Percentiles rank a stretch among this genome's conserved stretches.
These are phyloP conservation scores for Synergus umbraculus DNA, from an alignment of 2,888 invertebrate genomes.

Conservation along the genomic window DNA sequence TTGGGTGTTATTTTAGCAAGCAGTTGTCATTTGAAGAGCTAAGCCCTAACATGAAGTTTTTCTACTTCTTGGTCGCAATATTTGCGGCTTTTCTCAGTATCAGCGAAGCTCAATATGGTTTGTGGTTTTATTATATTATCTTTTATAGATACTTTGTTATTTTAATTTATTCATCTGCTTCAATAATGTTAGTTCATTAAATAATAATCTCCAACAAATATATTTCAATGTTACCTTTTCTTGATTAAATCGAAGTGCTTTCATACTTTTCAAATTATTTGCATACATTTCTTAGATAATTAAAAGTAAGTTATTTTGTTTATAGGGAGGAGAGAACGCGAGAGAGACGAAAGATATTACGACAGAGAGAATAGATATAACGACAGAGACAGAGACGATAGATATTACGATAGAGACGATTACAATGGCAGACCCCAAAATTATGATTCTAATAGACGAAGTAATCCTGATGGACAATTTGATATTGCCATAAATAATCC, in stretches of 20 bases:
- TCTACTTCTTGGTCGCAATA: not conserved
- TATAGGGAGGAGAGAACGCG: not conserved
- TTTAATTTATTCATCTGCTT: not conserved
- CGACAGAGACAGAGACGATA: no score
- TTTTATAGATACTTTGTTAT: not conserved
- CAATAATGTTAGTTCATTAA: not conserved
- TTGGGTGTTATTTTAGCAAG: not conserved
- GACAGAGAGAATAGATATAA: not conserved
- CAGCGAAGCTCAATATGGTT: constrained; percentile 15
- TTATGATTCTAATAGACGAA: not conserved
- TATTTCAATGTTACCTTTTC: no score
- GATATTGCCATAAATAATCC: not conserved
- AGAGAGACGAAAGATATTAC: not conserved
- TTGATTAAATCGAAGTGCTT: no score
- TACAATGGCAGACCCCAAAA: not conserved
- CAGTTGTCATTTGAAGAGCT: not conserved
- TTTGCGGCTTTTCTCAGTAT: not conserved
- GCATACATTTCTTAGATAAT: not conserved
- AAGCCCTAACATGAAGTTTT: not conserved
- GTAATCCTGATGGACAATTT: not conserved
- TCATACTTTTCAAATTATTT: no score
- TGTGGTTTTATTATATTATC: not conserved
- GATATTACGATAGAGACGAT: not conserved
- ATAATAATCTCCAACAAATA: no score
- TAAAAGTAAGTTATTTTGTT: not conserved